Conservation (phyloP, 2,888 invertebrate species). For the Plemyria rubiginata region DNA sequence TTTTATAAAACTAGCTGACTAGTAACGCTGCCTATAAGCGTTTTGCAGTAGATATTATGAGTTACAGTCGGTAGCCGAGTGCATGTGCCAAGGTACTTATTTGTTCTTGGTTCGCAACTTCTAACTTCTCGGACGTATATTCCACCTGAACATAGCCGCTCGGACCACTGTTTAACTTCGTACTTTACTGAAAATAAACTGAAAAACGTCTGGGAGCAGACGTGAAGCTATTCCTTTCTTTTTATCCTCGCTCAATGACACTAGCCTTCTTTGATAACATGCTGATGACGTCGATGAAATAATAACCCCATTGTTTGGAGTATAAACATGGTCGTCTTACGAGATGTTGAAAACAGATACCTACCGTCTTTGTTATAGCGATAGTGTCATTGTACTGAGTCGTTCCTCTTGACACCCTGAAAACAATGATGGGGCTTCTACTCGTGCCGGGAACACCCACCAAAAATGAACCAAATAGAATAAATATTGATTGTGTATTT, state of each 20-base stretch:
- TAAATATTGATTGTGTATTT: too few relatives aligned
- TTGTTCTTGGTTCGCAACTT: slow-evolving; percentile 82
- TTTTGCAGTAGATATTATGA: too few relatives aligned
- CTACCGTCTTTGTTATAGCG: slow-evolving; percentile 44
- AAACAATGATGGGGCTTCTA: slow-evolving; percentile 64
- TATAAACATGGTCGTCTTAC: slow-evolving; percentile 50
- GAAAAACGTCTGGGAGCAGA: background rate
- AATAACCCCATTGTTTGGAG: slow-evolving; percentile 39
- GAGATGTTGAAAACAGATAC: slow-evolving; percentile 58
- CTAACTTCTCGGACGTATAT: slow-evolving; percentile 77
- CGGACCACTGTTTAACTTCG: slow-evolving; percentile 52
- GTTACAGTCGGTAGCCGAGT: background rate
- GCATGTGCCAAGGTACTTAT: slow-evolving; percentile 52
- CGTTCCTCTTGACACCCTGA: slow-evolving; percentile 67
- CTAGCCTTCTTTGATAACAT: too few relatives aligned
- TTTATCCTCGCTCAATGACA: too few relatives aligned
- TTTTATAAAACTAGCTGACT: too few relatives aligned
- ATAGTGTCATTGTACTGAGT: slow-evolving; percentile 54
- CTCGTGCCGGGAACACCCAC: slow-evolving; percentile 2
- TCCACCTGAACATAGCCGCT: slow-evolving; percentile 72
- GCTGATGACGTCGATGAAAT: background rate
- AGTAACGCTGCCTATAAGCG: too few relatives aligned
- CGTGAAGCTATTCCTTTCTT: too few relatives aligned
- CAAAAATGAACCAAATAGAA: background rate
- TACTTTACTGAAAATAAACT: slow-evolving; percentile 2